Base-by-base conservation (phyloP, 2,113 vertebrate genomes). In the Eulemur macaco region DNA sequence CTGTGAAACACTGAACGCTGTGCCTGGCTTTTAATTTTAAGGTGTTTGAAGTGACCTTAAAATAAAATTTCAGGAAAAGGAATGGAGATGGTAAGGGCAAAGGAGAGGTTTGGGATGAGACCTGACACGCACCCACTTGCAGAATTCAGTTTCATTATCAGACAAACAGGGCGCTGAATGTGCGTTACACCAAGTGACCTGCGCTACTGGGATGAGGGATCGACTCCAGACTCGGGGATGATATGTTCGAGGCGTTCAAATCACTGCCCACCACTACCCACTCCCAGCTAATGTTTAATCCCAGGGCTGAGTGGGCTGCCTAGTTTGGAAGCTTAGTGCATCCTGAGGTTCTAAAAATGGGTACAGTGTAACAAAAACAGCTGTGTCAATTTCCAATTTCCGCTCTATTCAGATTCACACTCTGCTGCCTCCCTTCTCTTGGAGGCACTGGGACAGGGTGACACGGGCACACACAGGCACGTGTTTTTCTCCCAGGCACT, bases 341-440 rank as follows among this genome's bases (percentile, higher is more conserved):
- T 98, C 56, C 89, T 74, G 37, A 69, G 80, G 60, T 63, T 97
- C 73, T 6, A 45, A 77, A 97, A 97, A 97, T 92, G 94, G 82
- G 15, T 97, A 76, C 77, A 90, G 31, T 85, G 96, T 37, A 8
- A 86, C 83, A 98, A 97, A 98, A 97, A 8, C 93, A 96, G 77
- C 54, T 93, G 74, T 91, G 89, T 93, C 68, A 60, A 89, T 93
- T 97, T 96, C 90, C 97, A 63, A 91, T 93, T 98, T 97, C 93
- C 97, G 2, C 71, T 96, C 45, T 47, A 94, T 98, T 96, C 93
- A 96, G 64, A 97, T 92, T 97, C 96, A 94, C 89, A 96, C 91
- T 94, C 94, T 90, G 77, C 64, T 21, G n/a, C 93, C 78, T 95
- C 73, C 86, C 77, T 82, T 85, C 71, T 83, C 69, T 92, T 25